Evolutionary conservation across 2,888 invertebrate species (phyloP).

Genomic region (Rhopalosiphum nymphaeae): DNA sequence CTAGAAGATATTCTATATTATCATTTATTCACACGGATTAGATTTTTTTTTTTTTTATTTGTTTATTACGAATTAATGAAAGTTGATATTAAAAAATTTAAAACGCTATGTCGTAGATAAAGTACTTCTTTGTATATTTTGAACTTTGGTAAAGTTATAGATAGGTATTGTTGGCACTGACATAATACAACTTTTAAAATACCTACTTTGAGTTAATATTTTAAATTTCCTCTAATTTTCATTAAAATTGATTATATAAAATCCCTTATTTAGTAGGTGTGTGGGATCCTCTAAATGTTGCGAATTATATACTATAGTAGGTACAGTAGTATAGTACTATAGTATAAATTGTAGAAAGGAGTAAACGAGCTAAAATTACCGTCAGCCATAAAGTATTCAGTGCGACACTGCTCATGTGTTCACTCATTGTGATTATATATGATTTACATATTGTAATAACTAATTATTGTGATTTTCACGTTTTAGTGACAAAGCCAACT

Average conservation of each 20-base stretch:
- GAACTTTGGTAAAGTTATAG: background rate
- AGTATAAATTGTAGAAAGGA: background rate
- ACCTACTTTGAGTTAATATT: background rate
- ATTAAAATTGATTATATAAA: background rate
- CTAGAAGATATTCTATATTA: background rate
- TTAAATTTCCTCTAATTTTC: background rate
- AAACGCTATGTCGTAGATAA: background rate
- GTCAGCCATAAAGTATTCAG: background rate
- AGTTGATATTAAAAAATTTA: background rate
- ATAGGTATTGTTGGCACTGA: background rate
- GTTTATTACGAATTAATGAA: background rate
- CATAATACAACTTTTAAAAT: background rate
- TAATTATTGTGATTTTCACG: background rate
- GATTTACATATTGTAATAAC: background rate
- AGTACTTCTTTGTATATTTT: too few species aligned
- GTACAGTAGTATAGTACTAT: too few species aligned
- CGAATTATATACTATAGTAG: background rate
- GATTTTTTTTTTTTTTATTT: background rate
- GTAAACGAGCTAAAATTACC: fast-evolving
- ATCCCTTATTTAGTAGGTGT: background rate
- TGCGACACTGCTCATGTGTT: too few species aligned
- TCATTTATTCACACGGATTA: background rate
- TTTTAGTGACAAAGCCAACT: conserved; percentile 83
- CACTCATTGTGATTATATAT: background rate
- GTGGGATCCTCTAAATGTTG: background rate